Evolutionary conservation across 2,888 invertebrate genomes (phyloP), one percentile per base, ranked within the genome.

Genomic region (Gandaritis pyraliata): DNA sequence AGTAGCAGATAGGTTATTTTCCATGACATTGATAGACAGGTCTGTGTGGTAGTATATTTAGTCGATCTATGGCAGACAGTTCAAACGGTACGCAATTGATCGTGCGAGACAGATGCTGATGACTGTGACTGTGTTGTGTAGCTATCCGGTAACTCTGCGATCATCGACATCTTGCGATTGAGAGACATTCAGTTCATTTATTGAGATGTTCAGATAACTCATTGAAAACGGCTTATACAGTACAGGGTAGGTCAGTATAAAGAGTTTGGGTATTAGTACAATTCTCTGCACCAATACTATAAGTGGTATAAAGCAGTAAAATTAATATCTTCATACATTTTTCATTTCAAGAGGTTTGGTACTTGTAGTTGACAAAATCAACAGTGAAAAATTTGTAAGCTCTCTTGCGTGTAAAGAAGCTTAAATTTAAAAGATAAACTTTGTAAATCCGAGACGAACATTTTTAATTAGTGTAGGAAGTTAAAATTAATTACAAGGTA

Each of bases 401-500:
- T 8, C 10, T 15, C 1, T 8, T 15, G 13, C 13, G 39, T 2
- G 43, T 16, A 11, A 30, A 23, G 15, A 48, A 48, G 23, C 30
- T 16, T 36, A 7, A 38, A 58, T 52, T 58, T 55, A 50, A 69
- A 70, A 64, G 54, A 69, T 65, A 69, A 64, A 43, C 58, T 69
- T 65, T 54, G 45, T 54, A 55, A 39, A 64, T 60, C 56, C 49
- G 48, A 57, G 70, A 67, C 53, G 64, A 71, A 74, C 15, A 69
- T 71, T 76, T 33, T 73, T 73, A 76, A 78, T 77, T 76, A 75
- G 66, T 65, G 66, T 64, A 71, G 66, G 71, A 72, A 77, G 79
- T 79, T 77, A 72, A 76, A 77, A 77, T 78, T 78, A 81, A 82
- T 78, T 79, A 75, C 73, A 76, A 75, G 77, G 78, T 80, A 83